Evolutionary conservation across 2,113 vertebrate genomes (phyloP), one percentile per base, ranked within the genome.

Genomic region (Amia ocellicauda): DNA sequence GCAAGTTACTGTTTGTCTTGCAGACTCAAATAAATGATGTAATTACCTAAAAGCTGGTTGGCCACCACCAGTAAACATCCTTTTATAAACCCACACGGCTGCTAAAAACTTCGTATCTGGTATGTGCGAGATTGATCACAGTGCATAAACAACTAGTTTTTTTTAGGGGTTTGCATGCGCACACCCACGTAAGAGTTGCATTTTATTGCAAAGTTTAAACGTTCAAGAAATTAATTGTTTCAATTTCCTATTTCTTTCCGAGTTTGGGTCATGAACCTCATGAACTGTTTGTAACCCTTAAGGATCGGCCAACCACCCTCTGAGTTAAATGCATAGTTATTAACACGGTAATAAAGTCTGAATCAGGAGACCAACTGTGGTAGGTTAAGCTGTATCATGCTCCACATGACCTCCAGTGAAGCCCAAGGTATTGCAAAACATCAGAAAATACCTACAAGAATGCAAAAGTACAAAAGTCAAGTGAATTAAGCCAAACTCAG

Each of bases 261-360:
- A 78, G 81, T 85, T 83, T 79, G 81, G 67, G 72, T 63, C 52
- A 67, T 75, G 73, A 78, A 78, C 45, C 78, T 78, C 66, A 69
- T 78, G 76, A 83, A 81, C 80, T 61, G 66, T 74, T 67, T 53
- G 66, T 80, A 74, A 76, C 73, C 78, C 75, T 74, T 59, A 55
- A 63, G 62, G 69, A 74, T 72, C 69, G 77, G 74, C 69, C 74
- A 36, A 29, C 42, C 62, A 47, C 71, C 41, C 76, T 74, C 72
- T 66, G 74, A 77, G 74, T 74, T 69, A 73, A 77, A 77, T 74
- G 64, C 78, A 66, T 75, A 78, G 76, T 81, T 83, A 82, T 78
- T 74, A 74, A 85, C 85, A 87, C n/a, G n/a, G n/a, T 81, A 88
- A 88, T 83, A 89, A 87, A 89, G 71, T 80, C 78, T 75, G 78